These are phyloP conservation scores for Xanthia icteritia DNA, from an alignment of 2,888 invertebrate species.

Conservation along the genomic window DNA sequence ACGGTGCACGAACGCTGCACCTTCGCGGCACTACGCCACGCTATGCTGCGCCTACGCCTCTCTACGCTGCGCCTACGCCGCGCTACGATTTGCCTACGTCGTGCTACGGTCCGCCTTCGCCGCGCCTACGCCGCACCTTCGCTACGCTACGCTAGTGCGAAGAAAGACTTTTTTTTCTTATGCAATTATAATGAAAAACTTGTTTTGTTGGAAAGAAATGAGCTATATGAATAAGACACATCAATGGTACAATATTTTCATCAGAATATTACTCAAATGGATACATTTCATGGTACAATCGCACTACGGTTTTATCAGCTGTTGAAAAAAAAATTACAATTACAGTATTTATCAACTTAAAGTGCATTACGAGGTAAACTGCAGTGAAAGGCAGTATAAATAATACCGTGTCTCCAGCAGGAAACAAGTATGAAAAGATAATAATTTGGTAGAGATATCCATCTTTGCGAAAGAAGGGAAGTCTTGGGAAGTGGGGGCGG, in stretches of 20 bases:
- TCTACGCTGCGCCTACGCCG: background rate
- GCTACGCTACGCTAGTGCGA: background rate
- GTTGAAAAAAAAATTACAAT: constrained; percentile 25
- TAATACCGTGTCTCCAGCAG: background rate
- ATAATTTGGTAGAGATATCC: no score
- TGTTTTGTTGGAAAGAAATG: background rate
- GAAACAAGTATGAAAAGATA: background rate
- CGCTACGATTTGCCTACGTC: background rate
- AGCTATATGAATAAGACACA: constrained; percentile 7
- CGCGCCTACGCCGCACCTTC: background rate
- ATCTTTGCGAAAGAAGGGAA: background rate
- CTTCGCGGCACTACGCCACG: background rate
- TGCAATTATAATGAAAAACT: constrained; percentile 6
- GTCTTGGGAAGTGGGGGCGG: background rate
- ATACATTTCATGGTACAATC: constrained; percentile 46
- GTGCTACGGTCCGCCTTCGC: background rate
- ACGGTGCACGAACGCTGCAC: background rate
- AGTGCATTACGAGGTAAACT: background rate
- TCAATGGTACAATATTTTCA: constrained; percentile 49
- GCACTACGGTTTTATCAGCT: constrained; percentile 25
- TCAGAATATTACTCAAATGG: constrained; percentile 22
- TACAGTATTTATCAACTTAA: constrained; percentile 45
- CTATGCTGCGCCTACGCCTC: background rate
- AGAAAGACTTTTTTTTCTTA: background rate
- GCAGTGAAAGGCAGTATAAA: background rate